Evolutionary conservation across 2,797 vertebrate genomes (phyloP).

Genomic region (Malacoctenus gilli): DNA sequence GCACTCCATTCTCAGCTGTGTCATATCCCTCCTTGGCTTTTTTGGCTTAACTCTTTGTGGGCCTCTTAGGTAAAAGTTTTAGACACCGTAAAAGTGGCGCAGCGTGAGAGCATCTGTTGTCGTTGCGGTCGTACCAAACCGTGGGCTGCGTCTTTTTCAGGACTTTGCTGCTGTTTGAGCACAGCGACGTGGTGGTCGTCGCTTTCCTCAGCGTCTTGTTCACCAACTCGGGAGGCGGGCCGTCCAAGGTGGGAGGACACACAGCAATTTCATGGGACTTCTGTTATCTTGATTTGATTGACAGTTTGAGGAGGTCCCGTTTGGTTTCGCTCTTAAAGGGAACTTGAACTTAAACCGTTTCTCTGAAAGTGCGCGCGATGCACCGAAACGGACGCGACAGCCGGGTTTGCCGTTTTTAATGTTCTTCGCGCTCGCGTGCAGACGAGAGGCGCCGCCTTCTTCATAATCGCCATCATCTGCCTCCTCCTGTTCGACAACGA

Average conservation of each 20-base stretch:
- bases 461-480: slow-evolving; percentile 96
- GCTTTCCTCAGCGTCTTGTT: slow-evolving; percentile 93
- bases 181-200: slow-evolving; percentile 92
- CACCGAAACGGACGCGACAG: too few species aligned
- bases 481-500: slow-evolving; percentile 98
- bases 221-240: slow-evolving; percentile 92
- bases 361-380: too few species aligned
- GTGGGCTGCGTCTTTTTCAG: slow-evolving; percentile 71
- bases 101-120: too few species aligned
- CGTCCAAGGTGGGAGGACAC: slow-evolving; percentile 87
- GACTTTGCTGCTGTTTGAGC: slow-evolving; percentile 93
- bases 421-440: slow-evolving; percentile 59
- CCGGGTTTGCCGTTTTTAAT: too few species aligned
- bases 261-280: too few species aligned
- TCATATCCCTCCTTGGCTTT: slow-evolving; percentile 95
- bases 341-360: too few species aligned
- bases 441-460: slow-evolving; percentile 95
- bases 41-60: slow-evolving; percentile 98
- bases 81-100: too few species aligned
- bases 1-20: slow-evolving; percentile 91
- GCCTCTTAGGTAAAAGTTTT: slow-evolving; percentile 94
- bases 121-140: background rate
- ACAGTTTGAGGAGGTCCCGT: too few species aligned
- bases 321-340: too few species aligned
- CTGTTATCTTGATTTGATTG: too few species aligned